Conservation (phyloP, 1,140 invertebrate genomes). For the Heliconius hewitsoni region DNA sequence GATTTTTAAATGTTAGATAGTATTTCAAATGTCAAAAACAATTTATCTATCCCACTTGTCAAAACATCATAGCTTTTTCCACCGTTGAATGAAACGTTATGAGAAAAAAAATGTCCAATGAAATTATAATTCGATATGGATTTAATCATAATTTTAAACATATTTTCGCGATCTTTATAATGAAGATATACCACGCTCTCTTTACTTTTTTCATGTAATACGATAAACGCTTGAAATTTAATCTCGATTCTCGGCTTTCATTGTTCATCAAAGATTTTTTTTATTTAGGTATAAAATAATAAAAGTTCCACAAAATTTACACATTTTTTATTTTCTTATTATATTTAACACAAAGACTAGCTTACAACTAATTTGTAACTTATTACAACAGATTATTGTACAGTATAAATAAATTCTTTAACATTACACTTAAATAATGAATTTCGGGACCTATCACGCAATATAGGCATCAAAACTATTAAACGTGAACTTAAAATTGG, state of each 20-base stretch:
- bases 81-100: slow-evolving; percentile 2
- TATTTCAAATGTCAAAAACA: neutral
- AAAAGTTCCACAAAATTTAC: neutral
- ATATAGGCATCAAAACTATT: slow-evolving; percentile 14
- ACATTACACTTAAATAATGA: slow-evolving; percentile 49
- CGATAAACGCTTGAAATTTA: too few species aligned
- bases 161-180: neutral
- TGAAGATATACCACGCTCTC: too few species aligned
- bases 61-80: neutral
- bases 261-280: too few species aligned
- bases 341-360: slow-evolving; percentile 72
- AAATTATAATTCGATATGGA: neutral
- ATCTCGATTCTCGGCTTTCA: too few species aligned
- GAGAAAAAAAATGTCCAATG: neutral
- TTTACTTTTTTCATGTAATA: neutral
- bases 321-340: slow-evolving; percentile 50
- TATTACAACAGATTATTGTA: slow-evolving; percentile 65
- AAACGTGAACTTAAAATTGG: slow-evolving; percentile 18
- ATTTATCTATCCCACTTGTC: neutral
- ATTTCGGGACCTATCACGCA: slow-evolving; percentile 5
- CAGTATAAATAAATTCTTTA: slow-evolving; percentile 72
- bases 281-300: neutral
- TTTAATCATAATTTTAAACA: neutral
- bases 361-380: slow-evolving; percentile 80
- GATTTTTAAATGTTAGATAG: neutral